Base-by-base conservation (phyloP, 2,888 invertebrate species). In the Zygothrica quintamaculata region DNA sequence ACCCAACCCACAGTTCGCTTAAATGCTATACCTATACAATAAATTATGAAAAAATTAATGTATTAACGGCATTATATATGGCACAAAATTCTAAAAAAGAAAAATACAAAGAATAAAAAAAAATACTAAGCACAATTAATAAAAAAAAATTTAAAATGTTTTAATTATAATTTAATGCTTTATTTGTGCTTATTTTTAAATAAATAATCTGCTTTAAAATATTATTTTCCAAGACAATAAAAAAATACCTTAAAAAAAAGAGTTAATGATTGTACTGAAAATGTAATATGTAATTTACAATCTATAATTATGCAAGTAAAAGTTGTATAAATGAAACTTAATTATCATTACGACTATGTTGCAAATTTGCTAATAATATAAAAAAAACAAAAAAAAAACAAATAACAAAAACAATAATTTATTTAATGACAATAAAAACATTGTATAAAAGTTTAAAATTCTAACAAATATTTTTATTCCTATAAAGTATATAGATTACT, bases 341-440 rank as follows among this genome's bases (percentile, higher is more conserved):
- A 44, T 53, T 57, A 57, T 36, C 55, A 59, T 65, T 29, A 33
- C 40, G 55, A 70, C 39, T 65, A 53, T 59, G 51, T 55, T 71
- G 47, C 56, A 52, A 43, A 42, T 43, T 47, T 61, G 42, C 66
- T 26, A 48, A 44, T 47, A 47, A 62, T 52, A 34, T 65, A 65
- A 37, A 26, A 26, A 26, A 6, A 26, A 65, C 43, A n/a, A n/a
- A n/a, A n/a, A n/a, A n/a, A n/a, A n/a, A n/a, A n/a, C n/a, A n/a
- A n/a, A n/a, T n/a, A 15, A 33, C 46, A 66, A 57, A 16, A 44
- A 53, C 43, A 64, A 74, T 51, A 82, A 68, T 78, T 82, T 60
- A 67, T 56, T 47, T 65, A 60, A 78, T 57, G 86, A 79, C 79
- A 79, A 79, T 85, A 74, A 74, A 79, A 48, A 59, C 65, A 62